Evolutionary conservation across 2,888 invertebrate genomes (phyloP), one percentile per base, ranked within the genome.

Genomic region (Epiperipatus broadwayi): DNA sequence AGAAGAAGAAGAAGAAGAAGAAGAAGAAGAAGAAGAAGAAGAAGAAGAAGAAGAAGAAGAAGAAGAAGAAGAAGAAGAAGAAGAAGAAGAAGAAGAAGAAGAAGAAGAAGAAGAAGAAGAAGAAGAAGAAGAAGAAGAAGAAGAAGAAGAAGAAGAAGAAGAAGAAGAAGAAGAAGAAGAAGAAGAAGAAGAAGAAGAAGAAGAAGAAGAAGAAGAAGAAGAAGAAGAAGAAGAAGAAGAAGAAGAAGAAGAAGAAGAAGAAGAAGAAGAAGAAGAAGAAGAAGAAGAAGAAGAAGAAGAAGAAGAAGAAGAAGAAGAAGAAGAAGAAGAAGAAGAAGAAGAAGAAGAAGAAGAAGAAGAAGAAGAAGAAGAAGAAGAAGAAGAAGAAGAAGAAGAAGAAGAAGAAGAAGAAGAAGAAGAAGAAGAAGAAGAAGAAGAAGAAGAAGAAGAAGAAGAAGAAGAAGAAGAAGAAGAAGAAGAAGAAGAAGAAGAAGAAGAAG

Each of bases 1-100:
- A 31, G 32, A 31, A 31, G 32, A 31, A 31, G 32, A 31, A 31
- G 32, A 31, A 31, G 32, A 31, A 31, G 32, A 31, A 31, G 32
- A 31, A 31, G 32, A 31, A 31, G 32, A 31, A 31, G 32, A 31
- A 31, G 32, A 31, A 31, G 32, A 31, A 31, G 32, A 31, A 31
- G 32, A 31, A 31, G 32, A 31, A 31, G 32, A 31, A 31, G 32
- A 31, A 31, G 32, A 31, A 31, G 32, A 31, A 31, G 32, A 31
- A 31, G 32, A 31, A 31, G 32, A 31, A 31, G 32, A 31, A 31
- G 32, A 31, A 31, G 32, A 31, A 31, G 32, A 31, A 31, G 32
- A 31, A 31, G 32, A 31, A 31, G 32, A 31, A 31, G 32, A 31
- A 31, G 32, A 31, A 31, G 32, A 31, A 31, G 32, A 31, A 31